Conservation (phyloP, 2,113 vertebrate genomes). For the Lepus americanus region DNA sequence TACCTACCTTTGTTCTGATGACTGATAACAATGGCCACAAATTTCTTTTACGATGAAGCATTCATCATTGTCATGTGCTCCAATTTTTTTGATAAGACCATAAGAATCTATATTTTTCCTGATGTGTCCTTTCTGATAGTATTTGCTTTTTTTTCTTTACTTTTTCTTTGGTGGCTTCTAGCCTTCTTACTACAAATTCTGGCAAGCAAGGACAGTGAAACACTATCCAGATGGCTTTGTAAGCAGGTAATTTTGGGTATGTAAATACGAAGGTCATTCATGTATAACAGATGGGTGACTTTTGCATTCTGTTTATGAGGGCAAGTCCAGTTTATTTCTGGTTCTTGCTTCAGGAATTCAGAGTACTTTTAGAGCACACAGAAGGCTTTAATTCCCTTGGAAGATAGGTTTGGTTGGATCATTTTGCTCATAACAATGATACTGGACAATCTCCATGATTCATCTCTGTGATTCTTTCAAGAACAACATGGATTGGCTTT, state of each 20-base stretch:
- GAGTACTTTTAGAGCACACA: constrained; percentile 7
- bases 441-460: constrained; percentile 33
- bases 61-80: not conserved
- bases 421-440: not conserved
- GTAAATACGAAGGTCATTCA: constrained; percentile 55
- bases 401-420: constrained; percentile 48
- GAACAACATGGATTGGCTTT: constrained; percentile 60
- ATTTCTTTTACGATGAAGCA: constrained; percentile 21
- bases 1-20: constrained; percentile 19
- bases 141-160: not conserved
- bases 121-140: not conserved
- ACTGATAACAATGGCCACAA: not conserved
- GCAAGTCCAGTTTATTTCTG: constrained; percentile 33
- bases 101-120: not conserved
- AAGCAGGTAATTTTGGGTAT: constrained; percentile 33
- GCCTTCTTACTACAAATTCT: constrained; percentile 40
- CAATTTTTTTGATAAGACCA: not conserved
- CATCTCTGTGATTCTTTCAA: not conserved
- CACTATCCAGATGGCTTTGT: constrained; percentile 48
- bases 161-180: not conserved
- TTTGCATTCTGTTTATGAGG: constrained; percentile 37
- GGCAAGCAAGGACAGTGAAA: constrained; percentile 1
- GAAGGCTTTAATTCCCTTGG: not conserved
- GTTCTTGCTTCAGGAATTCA: constrained; percentile 36
- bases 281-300: constrained; percentile 46